Conservation (phyloP, 1,140 invertebrate genomes). For the Littorina saxatilis region DNA sequence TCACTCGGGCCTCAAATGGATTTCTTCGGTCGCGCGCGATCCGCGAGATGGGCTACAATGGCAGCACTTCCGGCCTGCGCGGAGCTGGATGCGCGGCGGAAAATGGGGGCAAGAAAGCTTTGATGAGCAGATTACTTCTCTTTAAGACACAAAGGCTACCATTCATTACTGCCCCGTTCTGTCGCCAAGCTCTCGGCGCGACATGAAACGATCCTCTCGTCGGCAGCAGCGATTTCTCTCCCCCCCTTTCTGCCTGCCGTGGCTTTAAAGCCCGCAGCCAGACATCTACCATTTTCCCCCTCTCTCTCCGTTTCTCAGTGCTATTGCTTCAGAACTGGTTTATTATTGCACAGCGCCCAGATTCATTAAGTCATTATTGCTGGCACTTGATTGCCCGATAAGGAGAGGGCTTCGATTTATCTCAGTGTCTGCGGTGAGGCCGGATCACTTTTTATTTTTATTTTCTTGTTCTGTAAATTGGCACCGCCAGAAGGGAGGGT, state of each 20-base stretch:
- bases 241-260: too few relatives aligned
- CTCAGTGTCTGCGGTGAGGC: constrained; percentile 24
- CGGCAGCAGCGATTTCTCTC: too few relatives aligned
- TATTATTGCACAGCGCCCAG: constrained; percentile 35
- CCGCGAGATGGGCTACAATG: constrained; percentile 24
- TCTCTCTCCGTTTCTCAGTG: neutral
- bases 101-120: constrained; percentile 32
- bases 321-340: constrained; percentile 28
- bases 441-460: constrained; percentile 39
- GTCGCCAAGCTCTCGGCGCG: neutral
- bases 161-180: constrained; percentile 30
- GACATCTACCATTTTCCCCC: constrained; percentile 15
- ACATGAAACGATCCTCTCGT: constrained; percentile 21
- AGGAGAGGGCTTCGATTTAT: constrained; percentile 44
- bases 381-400: constrained; percentile 43
- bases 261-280: neutral
- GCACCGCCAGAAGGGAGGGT: constrained; percentile 4
- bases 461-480: constrained; percentile 41
- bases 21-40: constrained; percentile 40
- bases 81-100: constrained; percentile 32
- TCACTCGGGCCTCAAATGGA: constrained; percentile 36
- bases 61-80: constrained; percentile 35
- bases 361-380: constrained; percentile 50
- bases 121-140: constrained; percentile 40
- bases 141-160: constrained; percentile 33